Percentiles rank a stretch among this genome's conserved stretches.
Conservation (phyloP, 2,113 vertebrate genomes). For the Polyodon spathula region DNA sequence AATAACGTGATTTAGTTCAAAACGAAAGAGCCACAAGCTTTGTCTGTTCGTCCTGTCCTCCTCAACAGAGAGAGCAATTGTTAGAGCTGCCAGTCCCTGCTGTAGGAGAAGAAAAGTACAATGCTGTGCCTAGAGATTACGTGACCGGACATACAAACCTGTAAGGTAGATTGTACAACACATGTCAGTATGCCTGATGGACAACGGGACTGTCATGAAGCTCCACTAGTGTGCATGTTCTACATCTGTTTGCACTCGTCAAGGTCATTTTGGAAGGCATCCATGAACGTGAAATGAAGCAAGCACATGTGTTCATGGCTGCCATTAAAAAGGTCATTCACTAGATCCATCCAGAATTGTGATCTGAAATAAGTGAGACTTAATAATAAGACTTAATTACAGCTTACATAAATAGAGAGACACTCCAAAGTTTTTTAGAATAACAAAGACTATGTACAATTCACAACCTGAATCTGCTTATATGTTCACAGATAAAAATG, state of each 20-base stretch:
- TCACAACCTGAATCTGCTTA: too few species aligned
- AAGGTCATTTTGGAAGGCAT: constrained; percentile 14
- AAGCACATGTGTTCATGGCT: constrained; percentile 16
- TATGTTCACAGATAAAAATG: too few species aligned
- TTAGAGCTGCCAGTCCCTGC: neutral
- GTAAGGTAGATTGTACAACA: constrained; percentile 18
- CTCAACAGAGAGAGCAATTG: neutral
- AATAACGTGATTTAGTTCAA: too few species aligned
- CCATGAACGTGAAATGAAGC: constrained; percentile 12
- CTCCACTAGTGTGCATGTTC: constrained; percentile 16
- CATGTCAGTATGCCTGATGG: constrained; percentile 23
- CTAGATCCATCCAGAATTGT: constrained; percentile 14
- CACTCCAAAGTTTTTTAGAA: too few species aligned
- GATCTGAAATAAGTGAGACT: neutral
- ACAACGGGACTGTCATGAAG: constrained; percentile 13
- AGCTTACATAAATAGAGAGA: too few species aligned
- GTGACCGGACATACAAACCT: neutral
- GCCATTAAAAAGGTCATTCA: constrained; percentile 21
- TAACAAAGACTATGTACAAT: too few species aligned
- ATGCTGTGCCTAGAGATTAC: neutral
- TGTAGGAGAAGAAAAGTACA: neutral
- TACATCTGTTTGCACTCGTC: constrained; percentile 19
- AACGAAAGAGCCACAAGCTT: too few species aligned
- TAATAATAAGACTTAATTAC: too few species aligned
- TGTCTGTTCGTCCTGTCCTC: too few species aligned